Base-by-base conservation (phyloP, 2,888 invertebrate genomes). In the Leucozona laternaria region DNA sequence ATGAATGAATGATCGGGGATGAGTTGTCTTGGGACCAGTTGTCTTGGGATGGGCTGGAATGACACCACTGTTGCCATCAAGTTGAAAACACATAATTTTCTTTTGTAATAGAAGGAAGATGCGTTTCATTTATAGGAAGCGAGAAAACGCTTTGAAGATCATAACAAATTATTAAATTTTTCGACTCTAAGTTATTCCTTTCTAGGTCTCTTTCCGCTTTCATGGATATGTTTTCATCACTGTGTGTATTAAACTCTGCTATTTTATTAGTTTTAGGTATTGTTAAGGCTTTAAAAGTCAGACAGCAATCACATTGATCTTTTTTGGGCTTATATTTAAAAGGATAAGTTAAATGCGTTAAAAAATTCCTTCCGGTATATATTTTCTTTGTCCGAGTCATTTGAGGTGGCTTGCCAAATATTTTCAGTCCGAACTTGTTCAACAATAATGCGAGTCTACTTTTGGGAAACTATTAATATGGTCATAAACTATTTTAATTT, bases 301-400 rank as follows among this genome's bases (percentile, higher is more conserved):
- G n/a, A 57, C 66, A 55, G 34, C 53, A 28, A 64, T 75, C 75
- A 43, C 64, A 62, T n/a, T 76, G 55, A 22, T 76, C 66, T 62
- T 57, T 76, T 66, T 66, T 76, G 22, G 28, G 37, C 15, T 75
- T 75, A 37, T n/a, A n/a, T n/a, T n/a, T 53, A 53, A 75, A 60
- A 62, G 13, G 48, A 60, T 37, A 60, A 11, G 22, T 55, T 55
- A 11, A 55, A 55, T 28, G 55, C 1, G 28, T 55, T 55, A 15
- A 34, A 34, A 34, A 57, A 71, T 43, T 28, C 43, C n/a, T 43
- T 25, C 22, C 25, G 40, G 22, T 71, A 71, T 5, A 55, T 22
- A n/a, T n/a, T n/a, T n/a, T n/a, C n/a, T n/a, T n/a, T n/a, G n/a
- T n/a, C n/a, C n/a, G n/a, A n/a, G n/a, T 4, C n/a, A 3, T 15